Evolutionary conservation across 2,797 vertebrate genomes (phyloP), one percentile per base, ranked within the genome.

Genomic region (Xiphorhynchus erythropygius): DNA sequence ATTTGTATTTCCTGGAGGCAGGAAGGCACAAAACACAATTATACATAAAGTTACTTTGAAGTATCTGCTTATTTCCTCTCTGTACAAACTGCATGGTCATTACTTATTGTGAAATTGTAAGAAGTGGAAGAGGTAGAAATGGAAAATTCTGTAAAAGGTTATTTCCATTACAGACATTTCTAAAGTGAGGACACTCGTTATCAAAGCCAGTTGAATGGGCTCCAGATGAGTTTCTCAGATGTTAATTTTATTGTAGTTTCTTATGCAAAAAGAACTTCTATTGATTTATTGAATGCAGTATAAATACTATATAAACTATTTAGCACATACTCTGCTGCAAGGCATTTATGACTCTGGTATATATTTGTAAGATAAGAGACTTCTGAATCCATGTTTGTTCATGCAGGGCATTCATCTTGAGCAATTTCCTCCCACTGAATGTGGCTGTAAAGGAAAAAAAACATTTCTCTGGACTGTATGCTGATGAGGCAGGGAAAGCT

Each of bases 401-500:
- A 16, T 64, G 13, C 39, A 52, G 32, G 18, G 27, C 35, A 23
- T 56, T 23, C 15, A 28, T 50, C 37, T 39, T 69, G 13, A 62
- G 19, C 24, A 76, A 10, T 60, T 84, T 84, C 39, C 5, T 56
- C 33, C 42, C 7, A 2, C 2, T 63, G 13, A 62, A 55, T 46
- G 46, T 27, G 42, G 13, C 13, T 71, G 11, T 56, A 57, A 64
- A 33, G 35, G 10, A 13, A 25, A 74, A 73, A 73, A 60, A 7
- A 3, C 16, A 2, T 70, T 70, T 87, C 49, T 87, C 17, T 67
- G 5, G 24, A 35, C 17, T 0, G 0, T 60, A 9, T 14, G 8
- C 32, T 37, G 37, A 79, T 5, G 1, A 57, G 16, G 17, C 22
- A 65, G 39, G 55, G 84, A 69, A 50, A 33, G 10, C 2, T 18